Conservation (phyloP, 2,797 vertebrate genomes). For the Pempheris klunzingeri region DNA sequence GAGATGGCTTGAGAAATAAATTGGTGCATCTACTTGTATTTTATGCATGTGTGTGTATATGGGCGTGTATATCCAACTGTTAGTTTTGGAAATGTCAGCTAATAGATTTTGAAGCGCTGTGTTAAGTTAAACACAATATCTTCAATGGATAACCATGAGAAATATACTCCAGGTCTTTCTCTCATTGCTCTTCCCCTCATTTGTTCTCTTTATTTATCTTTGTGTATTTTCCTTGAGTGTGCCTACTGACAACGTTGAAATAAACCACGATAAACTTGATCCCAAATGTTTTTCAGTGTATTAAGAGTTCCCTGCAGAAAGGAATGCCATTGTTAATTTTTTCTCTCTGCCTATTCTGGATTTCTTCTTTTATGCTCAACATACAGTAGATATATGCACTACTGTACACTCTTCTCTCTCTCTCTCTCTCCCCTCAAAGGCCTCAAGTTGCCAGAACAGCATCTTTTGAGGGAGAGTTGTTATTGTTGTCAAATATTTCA, state of each 20-base stretch:
- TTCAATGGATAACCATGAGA: conserved; percentile 7
- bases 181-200: too few species aligned
- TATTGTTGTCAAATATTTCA: conserved; percentile 21
- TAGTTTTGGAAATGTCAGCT: conserved; percentile 44
- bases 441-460: conserved; percentile 24
- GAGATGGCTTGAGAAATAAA: not conserved
- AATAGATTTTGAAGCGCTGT: conserved; percentile 25
- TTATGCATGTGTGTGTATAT: not conserved
- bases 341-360: not conserved
- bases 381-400: not conserved
- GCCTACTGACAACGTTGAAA: not conserved
- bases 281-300: too few species aligned
- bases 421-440: not conserved
- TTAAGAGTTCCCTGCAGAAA: not conserved
- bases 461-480: conserved; percentile 16
- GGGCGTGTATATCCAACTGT: not conserved
- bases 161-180: not conserved
- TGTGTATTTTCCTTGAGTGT: not conserved
- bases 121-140: conserved; percentile 44
- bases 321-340: not conserved
- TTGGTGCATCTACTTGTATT: too few species aligned
- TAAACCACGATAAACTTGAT: not conserved
- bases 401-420: not conserved
- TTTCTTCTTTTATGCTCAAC: not conserved
- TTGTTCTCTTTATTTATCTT: not conserved